phyloP scores from a whole-genome alignment of 1,140 invertebrate species.

The Ruditapes philippinarum region DNA sequence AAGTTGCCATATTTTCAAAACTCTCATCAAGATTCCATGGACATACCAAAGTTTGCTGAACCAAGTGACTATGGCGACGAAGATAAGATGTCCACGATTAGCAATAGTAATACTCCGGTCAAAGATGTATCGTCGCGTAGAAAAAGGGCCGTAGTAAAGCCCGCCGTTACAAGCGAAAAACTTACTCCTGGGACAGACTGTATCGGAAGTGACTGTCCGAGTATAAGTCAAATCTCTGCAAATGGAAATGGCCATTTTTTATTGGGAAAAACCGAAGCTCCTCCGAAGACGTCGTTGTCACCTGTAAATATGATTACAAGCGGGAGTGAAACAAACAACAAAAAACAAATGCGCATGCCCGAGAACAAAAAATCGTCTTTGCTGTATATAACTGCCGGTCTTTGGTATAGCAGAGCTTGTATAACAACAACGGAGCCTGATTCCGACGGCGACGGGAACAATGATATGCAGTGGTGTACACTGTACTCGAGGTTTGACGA shows the following conservation, averaged over 20 bases:
- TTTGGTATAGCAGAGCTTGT: conserved; percentile 23
- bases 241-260: neutral
- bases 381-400: neutral
- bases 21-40: neutral
- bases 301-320: neutral
- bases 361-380: too few relatives aligned
- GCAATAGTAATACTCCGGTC: too few relatives aligned
- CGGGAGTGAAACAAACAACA: neutral
- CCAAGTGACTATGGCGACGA: too few relatives aligned
- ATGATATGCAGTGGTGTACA: conserved; percentile 18
- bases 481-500: neutral
- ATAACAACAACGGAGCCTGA: neutral
- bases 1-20: neutral
- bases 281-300: neutral
- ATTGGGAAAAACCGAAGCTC: too few relatives aligned
- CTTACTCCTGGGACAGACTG: neutral
- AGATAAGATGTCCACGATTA: too few relatives aligned
- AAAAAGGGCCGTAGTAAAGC: too few relatives aligned
- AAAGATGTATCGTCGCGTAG: too few relatives aligned
- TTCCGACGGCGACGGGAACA: neutral
- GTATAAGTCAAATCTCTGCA: neutral
- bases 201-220: neutral
- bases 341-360: neutral
- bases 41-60: neutral
- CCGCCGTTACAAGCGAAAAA: too few relatives aligned